Conservation (phyloP, 1,140 invertebrate species). For the Megalonaias nervosa region DNA sequence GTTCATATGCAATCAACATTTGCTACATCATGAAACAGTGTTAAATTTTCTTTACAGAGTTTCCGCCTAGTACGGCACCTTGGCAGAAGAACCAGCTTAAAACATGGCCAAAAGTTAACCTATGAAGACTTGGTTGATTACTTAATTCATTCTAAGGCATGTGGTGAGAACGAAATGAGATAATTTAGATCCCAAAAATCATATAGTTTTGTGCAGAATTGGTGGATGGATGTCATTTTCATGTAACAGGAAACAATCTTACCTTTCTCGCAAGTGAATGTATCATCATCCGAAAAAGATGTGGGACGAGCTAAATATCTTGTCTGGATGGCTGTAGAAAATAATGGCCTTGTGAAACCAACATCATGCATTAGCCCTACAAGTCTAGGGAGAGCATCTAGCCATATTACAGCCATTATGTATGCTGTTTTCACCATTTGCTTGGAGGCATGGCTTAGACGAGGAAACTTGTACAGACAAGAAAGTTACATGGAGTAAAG, state of each 20-base stretch:
- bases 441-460: too few species aligned
- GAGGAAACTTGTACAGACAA: too few species aligned
- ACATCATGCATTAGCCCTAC: conserved; percentile 41
- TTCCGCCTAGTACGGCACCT: conserved; percentile 6
- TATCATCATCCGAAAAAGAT: conserved; percentile 18
- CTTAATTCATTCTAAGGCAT: conserved; percentile 6
- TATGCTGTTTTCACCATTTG: too few species aligned
- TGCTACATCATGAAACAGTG: too few species aligned
- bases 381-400: conserved; percentile 34
- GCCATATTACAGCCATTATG: background rate
- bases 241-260: too few species aligned
- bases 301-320: conserved; percentile 20
- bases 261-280: conserved; percentile 6
- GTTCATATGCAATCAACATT: too few species aligned
- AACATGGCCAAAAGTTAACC: conserved; percentile 8
- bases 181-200: conserved; percentile 14
- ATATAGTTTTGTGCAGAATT: conserved; percentile 13
- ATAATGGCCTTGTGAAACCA: background rate
- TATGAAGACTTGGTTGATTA: conserved; percentile 31
- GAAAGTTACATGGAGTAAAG: too few species aligned
- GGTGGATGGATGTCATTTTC: conserved; percentile 8
- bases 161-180: conserved; percentile 26
- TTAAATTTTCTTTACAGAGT: conserved; percentile 8
- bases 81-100: conserved; percentile 15
- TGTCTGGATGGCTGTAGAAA: conserved; percentile 2